Base-by-base conservation (phyloP, 92 coral and sea anemone species). In the Chrysogorgia sp. region DNA sequence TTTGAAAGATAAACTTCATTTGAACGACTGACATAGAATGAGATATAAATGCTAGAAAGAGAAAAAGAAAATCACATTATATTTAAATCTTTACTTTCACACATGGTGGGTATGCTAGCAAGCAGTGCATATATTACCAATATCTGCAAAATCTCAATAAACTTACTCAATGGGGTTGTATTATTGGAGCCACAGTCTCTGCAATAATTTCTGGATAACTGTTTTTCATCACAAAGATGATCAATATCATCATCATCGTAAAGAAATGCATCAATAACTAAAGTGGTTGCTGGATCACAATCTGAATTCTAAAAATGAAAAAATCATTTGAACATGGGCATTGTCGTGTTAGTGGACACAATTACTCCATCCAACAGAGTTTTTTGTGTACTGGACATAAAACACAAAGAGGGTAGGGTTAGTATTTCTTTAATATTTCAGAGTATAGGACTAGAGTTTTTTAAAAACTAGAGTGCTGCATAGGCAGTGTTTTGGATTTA, bases 201-300 rank as follows among this genome's bases (percentile, higher is more conserved):
- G 72, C 97, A 91, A 72, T 81, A 90, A 71, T 74, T 76, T 31
- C 93, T 90, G 55, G 85, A 84, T 72, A 91, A 63, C 75, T 34
- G 82, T 23, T 90, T 89, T 63, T 82, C 76, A 33, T 84, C 91
- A 63, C 93, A 90, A 34, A 91, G 87, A 24, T 49, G 66, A 63
- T 91, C 91, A 71, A 91, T 69, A 58, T 70, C 90, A 52, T 91
- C 90, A 62, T 91, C 97, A 81, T 78, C 74, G 20, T 91, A 91
- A 50, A 91, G 90, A 67, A 91, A 91, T 45, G 90, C 85, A 61
- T 91, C 97, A 41, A 91, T 67, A 70, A 86, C 87, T 43, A 87
- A 81, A 64, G 87, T 84, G 26, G 91, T 86, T 21, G 91, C 72
- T 20, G 82, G 82, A 50, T 83, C 68, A 28, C 71, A 65, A 8